Evolutionary conservation across 2,113 vertebrate species (phyloP), one percentile per base, ranked within the genome.

Genomic region (Apteryx mantelli): DNA sequence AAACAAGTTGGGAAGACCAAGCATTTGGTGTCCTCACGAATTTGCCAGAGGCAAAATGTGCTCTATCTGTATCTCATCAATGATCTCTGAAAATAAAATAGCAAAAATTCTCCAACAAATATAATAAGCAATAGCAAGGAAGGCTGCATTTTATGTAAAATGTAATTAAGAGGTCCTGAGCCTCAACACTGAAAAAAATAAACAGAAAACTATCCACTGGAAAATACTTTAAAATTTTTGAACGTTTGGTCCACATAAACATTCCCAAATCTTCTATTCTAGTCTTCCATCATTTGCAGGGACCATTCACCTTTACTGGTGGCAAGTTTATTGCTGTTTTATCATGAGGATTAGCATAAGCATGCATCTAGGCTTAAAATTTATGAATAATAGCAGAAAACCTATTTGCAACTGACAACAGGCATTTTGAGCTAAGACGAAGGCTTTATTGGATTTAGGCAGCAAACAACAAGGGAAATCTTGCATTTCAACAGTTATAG

Each of bases 401-500:
- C 65, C 65, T 86, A 60, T 81, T 86, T 93, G 38, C 73, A 88
- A 20, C 60, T 92, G 86, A 64, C 64, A 93, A 48, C n/a, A 91
- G 90, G 25, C 61, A 58, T 92, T 95, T 86, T 86, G 73, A 92
- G 65, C 88, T 90, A 77, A 75, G 34, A 26, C 50, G 66, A 74
- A 71, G 52, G 50, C 40, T 92, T 86, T 81, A 40, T 52, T 66
- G 44, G 56, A n/a, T 22, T 85, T 78, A 32, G 5, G 52, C 14
- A 40, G 61, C 28, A 86, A 89, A 70, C 56, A 58, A 40, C 77
- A 92, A 89, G 81, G 88, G 77, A 94, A 82, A 65, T 81, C n/a
- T 21, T 65, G 12, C 26, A 34, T 73, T 75, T 79, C 91, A 93
- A 4, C 60, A 70, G 40, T 71, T 87, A 64, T 1, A 42, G 69